A percentile compares a stretch with the other conserved stretches of the same genome.
Evolutionary conservation across 2,113 vertebrate genomes (phyloP).

Genomic region (Serinus canaria): DNA sequence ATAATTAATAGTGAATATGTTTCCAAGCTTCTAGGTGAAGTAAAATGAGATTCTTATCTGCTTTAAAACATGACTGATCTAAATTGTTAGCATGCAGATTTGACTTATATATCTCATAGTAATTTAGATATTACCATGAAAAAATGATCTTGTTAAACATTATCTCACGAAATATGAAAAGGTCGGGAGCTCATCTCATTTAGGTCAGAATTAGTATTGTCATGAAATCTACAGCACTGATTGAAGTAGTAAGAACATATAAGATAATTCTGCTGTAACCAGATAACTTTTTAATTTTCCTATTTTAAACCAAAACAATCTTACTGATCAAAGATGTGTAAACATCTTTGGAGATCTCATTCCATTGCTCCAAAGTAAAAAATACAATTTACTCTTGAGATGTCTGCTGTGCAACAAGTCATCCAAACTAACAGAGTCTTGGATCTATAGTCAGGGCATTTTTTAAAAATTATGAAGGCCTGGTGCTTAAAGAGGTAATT

Average conservation of each 20-base stretch:
- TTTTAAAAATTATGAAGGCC: not conserved
- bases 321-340: not conserved
- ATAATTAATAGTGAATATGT: not conserved
- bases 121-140: not conserved
- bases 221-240: not conserved
- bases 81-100: not conserved
- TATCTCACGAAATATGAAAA: not conserved
- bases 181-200: not conserved
- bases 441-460: not conserved
- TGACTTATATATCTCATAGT: not conserved
- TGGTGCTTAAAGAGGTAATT: not conserved
- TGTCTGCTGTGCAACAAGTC: not conserved
- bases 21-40: not conserved
- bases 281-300: not conserved
- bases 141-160: not conserved
- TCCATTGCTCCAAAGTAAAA: not conserved
- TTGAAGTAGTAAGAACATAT: not conserved
- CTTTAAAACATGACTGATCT: not conserved
- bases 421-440: not conserved
- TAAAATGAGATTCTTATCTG: not conserved
- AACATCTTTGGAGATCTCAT: accelerated
- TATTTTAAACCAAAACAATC: not conserved
- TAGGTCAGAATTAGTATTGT: not conserved
- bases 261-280: not conserved
- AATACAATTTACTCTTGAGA: not conserved